Percentiles rank a stretch among this genome's conserved stretches.
Evolutionary conservation across 1,140 invertebrate species (phyloP).

Genomic region (Drosophila asahinai): DNA sequence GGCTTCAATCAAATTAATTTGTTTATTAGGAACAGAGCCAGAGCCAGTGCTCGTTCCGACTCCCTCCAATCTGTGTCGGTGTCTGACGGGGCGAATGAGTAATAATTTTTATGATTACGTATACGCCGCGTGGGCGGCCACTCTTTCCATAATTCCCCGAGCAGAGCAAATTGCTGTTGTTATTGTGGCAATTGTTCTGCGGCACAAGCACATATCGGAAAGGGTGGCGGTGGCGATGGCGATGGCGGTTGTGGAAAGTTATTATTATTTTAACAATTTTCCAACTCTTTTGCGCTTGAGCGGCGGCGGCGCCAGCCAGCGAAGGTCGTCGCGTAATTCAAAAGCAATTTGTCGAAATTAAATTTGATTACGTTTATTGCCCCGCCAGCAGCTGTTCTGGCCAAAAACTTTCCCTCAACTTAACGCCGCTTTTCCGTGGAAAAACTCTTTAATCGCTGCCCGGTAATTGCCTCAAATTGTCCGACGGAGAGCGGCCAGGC

Average conservation of each 20-base stretch:
- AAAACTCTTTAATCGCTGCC: slow-evolving; percentile 70
- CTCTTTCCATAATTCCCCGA: slow-evolving; percentile 56
- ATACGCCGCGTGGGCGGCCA: slow-evolving; percentile 44
- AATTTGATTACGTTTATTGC: slow-evolving; percentile 81
- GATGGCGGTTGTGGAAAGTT: slow-evolving; percentile 47
- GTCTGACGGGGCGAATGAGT: slow-evolving; percentile 57
- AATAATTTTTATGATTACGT: slow-evolving; percentile 76
- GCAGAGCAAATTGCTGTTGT: slow-evolving; percentile 75
- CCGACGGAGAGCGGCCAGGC: slow-evolving; percentile 15
- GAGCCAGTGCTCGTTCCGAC: not conserved
- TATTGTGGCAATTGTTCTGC: slow-evolving; percentile 72
- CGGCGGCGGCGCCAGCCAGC: slow-evolving; percentile 58
- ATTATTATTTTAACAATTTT: slow-evolving; percentile 82
- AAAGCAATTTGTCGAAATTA: slow-evolving; percentile 82
- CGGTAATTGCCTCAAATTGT: slow-evolving; percentile 73
- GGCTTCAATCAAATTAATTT: slow-evolving; percentile 75
- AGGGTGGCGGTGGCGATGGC: not conserved
- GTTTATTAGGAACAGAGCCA: slow-evolving; percentile 53
- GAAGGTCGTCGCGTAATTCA: slow-evolving; percentile 82
- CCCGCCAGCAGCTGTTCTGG: slow-evolving; percentile 62
- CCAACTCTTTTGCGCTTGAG: slow-evolving; percentile 72
- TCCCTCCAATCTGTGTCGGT: slow-evolving; percentile 4
- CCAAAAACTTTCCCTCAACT: slow-evolving; percentile 39
- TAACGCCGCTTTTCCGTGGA: slow-evolving; percentile 15
- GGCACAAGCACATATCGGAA: slow-evolving; percentile 28